Evolutionary conservation across 2,797 vertebrate species (phyloP), one percentile per base, ranked within the genome.

Genomic region (Rhadinocentrus ornatus): DNA sequence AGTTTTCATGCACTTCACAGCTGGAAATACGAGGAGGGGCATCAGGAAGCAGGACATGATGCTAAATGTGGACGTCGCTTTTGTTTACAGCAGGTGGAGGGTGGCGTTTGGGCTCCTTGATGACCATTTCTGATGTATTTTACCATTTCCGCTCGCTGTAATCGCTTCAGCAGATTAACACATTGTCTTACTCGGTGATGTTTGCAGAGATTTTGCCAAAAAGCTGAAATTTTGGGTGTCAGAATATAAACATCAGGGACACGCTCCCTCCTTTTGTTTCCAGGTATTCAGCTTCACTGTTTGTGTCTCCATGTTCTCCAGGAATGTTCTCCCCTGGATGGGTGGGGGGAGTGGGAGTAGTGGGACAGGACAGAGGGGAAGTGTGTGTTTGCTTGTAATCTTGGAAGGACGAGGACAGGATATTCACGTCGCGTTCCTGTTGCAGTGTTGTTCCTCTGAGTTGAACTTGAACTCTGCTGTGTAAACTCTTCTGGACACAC

Each of bases 341-440:
- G 16, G 8, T 39, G 41, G 41, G 13, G 10, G 15, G 39, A 56
- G 37, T 66, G 53, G 64, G 63, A 67, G 66, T 29, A 59, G 37
- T 66, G 48, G 64, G 63, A 69, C 75, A 53, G 69, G 62, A 66
- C 53, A 71, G 56, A 69, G 31, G 57, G 62, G 69, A 71, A 62
- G 75, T 71, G 77, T 71, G 66, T 67, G 69, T 83, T 79, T 77
- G 70, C 62, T 39, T 31, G 68, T 75, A 27, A 77, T 68, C 60
- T 34, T 69, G 71, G 62, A 71, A 69, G 64, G 44, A 62, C 39
- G 57, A 13, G 15, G n/a, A 73, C 77, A 72, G 77, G 69, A 80
- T 77, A 61, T 80, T 71, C 58, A 9, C 69, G 66, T 75, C 61
- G 66, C 86, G 68, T 83, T 84, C 65, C 65, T 67, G 64, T 60